phyloP scores from a whole-genome alignment of 2,888 invertebrate genomes.

The Nomada hirtipes region DNA sequence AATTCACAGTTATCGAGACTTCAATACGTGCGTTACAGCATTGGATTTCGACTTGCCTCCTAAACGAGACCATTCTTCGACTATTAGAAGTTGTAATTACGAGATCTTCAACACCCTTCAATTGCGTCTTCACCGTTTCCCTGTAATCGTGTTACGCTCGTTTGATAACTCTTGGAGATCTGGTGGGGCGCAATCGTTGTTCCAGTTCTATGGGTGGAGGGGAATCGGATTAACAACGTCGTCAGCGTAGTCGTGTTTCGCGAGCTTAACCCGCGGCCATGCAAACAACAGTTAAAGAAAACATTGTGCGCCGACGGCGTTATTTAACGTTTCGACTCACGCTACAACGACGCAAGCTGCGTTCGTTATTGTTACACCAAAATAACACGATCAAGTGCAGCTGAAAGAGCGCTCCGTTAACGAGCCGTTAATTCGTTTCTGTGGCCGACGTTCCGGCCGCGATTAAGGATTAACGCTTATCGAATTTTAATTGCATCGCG shows the following conservation, averaged over 20 bases:
- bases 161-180: neutral
- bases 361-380: slow-evolving; percentile 39
- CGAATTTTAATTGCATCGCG: slow-evolving; percentile 14
- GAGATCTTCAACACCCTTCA: neutral
- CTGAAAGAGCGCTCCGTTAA: slow-evolving; percentile 28
- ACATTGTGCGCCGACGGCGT: neutral
- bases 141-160: neutral
- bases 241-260: neutral
- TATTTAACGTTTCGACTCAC: slow-evolving; percentile 26
- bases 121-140: neutral
- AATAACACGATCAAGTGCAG: slow-evolving; percentile 43
- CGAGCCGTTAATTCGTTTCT: slow-evolving; percentile 45
- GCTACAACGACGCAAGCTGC: neutral
- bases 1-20: too few relatives aligned
- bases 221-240: neutral
- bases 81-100: too few relatives aligned
- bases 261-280: neutral
- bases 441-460: slow-evolving; percentile 20
- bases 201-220: neutral
- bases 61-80: neutral
- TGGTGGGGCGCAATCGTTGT: neutral
- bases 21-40: too few relatives aligned
- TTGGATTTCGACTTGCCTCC: too few relatives aligned
- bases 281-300: slow-evolving; percentile 8
- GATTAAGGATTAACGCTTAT: neutral